Evolutionary conservation across 2,888 invertebrate species (phyloP), one percentile per base, ranked within the genome.

Genomic region (Carabus problematicus): DNA sequence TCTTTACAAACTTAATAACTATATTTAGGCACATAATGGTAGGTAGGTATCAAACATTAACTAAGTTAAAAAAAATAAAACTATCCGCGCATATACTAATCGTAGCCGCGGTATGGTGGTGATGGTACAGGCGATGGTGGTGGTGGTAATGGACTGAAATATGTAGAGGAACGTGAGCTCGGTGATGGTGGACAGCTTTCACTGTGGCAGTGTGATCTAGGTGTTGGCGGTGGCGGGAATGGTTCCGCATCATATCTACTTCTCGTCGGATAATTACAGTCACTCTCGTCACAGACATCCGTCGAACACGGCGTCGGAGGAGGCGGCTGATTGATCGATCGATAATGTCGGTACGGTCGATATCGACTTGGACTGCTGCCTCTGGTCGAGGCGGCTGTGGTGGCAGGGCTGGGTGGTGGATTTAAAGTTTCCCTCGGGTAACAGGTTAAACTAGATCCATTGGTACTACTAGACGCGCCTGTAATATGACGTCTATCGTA

Each of bases 291-390:
- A 76, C 95, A 96, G 73, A 96, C 93, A 75, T 97, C 97, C 42
- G 97, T 96, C 73, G 94, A 94, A 78, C 95, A 97, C 0, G 97
- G 97, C 18, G 97, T 97, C 9, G 96, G 96, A 29, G 96, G 97
- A 7, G 96, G 96, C 0, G 94, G 93, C 80, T 92, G 92, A 82
- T 90, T 91, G 72, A 91, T 91, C 73, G 89, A 85, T 74, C 69
- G 61, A 80, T 92, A 92, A 81, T 93, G 91, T 29, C 92, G 85
- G 81, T 92, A 92, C 1, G 93, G 89, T 70, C 90, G 87, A 64
- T 92, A 89, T 12, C 89, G 83, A 6, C 85, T 83, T 74, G 85
- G 87, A 77, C 86, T 88, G 71, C 85, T 85, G 41, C 79, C 81
- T 67, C 82, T 73, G 4, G 85, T 67, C 0, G 86, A 86, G 59